These are phyloP conservation scores for Chascanopsetta lugubris DNA, from an alignment of 2,113 vertebrate genomes.

Conservation along the genomic window DNA sequence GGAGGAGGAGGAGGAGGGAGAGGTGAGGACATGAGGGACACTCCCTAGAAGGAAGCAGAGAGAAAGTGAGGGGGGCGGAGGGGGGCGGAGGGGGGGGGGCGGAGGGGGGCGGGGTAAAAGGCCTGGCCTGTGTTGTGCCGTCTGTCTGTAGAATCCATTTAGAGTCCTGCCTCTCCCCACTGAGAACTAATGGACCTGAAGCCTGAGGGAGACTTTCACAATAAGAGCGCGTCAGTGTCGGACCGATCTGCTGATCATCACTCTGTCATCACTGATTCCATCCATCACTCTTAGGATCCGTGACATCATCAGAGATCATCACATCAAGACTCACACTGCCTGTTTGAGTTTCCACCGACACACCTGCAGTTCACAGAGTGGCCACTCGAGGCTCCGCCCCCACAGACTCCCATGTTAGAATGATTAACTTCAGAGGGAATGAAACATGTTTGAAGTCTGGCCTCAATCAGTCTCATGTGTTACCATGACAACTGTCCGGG, in stretches of 20 bases:
- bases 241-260: not conserved
- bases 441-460: too few relatives aligned
- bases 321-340: not conserved
- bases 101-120: conserved; percentile 16
- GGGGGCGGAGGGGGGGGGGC: not conserved
- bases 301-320: too few relatives aligned
- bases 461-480: too few relatives aligned
- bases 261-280: not conserved
- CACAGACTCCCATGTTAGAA: not conserved
- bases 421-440: too few relatives aligned
- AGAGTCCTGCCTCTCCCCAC: conserved; percentile 22
- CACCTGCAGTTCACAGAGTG: not conserved
- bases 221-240: conserved; percentile 5
- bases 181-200: conserved; percentile 42
- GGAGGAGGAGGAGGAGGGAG: not conserved
- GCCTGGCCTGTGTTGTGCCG: conserved; percentile 25
- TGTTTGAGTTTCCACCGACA: too few relatives aligned
- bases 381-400: not conserved
- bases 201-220: conserved; percentile 12
- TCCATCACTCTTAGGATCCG: too few relatives aligned
- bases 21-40: not conserved
- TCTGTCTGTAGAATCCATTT: conserved; percentile 38
- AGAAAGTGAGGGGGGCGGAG: not conserved
- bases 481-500: too few relatives aligned
- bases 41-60: conserved; percentile 3